Percentiles rank a stretch among this genome's conserved stretches.
Conservation (phyloP, 2,113 vertebrate genomes). For the Marcusenius ussheri region DNA sequence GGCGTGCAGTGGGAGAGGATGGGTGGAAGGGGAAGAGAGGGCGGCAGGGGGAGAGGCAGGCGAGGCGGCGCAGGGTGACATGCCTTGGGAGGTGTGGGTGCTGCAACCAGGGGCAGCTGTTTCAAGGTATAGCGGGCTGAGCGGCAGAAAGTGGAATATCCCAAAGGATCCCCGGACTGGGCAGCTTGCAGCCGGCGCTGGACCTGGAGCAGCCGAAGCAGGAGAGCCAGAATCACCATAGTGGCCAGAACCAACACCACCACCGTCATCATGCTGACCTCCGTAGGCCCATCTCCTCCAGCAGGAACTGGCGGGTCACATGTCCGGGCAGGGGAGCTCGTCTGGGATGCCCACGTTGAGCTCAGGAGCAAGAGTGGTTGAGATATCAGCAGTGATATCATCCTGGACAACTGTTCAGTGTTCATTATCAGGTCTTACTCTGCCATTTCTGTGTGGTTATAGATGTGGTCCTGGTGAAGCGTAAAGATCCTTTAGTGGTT, state of each 20-base stretch:
- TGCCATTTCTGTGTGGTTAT: not conserved
- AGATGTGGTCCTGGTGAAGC: not conserved
- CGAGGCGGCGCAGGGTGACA: constrained; percentile 5
- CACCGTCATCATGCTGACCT: constrained; percentile 44
- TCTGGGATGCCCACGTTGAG: not conserved
- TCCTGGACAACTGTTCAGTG: not conserved
- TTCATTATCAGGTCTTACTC: not conserved
- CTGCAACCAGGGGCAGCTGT: constrained; percentile 20
- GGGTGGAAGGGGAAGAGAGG: constrained; percentile 30
- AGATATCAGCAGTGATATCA: constrained; percentile 28
- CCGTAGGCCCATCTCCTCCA: constrained; percentile 34
- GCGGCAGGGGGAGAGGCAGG: not conserved
- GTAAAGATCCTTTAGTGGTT: not conserved
- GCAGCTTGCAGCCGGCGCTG: constrained; percentile 51
- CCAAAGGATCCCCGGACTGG: constrained; percentile 43
- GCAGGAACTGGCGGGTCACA: constrained; percentile 35
- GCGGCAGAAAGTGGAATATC: constrained; percentile 60
- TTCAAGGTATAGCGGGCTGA: constrained; percentile 55
- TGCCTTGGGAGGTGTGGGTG: constrained; percentile 15
- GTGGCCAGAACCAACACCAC: constrained; percentile 51
- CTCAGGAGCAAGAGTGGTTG: constrained; percentile 10
- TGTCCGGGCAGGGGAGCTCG: constrained; percentile 19
- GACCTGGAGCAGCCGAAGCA: constrained; percentile 53
- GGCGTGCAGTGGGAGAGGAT: constrained; percentile 39
- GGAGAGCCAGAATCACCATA: constrained; percentile 50